phyloP scores from a whole-genome alignment of 2,888 invertebrate species.

The Smittia aterrima region DNA sequence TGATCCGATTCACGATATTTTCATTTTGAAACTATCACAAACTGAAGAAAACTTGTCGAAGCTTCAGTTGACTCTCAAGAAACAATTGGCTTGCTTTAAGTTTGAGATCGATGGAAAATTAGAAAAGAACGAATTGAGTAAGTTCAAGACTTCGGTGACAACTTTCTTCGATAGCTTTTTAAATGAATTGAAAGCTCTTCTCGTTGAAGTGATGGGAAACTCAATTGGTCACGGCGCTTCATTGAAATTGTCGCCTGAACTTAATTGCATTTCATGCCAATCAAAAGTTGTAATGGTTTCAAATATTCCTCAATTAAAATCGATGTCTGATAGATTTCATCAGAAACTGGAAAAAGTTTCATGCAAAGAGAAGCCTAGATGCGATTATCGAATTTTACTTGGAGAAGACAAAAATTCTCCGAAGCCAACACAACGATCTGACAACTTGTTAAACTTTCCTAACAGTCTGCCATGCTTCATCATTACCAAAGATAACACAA shows the following conservation, averaged over 20 bases:
- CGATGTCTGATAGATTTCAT: background rate
- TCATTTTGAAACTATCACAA: background rate
- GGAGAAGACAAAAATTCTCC: no score
- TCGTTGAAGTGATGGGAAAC: background rate
- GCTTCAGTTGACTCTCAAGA: background rate
- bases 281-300: background rate
- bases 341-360: background rate
- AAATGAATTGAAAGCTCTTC: background rate
- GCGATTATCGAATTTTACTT: no score
- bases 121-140: background rate
- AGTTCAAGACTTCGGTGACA: background rate
- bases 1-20: background rate
- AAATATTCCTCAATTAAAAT: background rate
- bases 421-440: background rate
- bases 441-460: background rate
- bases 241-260: background rate
- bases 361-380: background rate
- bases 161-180: background rate
- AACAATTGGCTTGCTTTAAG: background rate
- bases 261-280: slow-evolving; percentile 3
- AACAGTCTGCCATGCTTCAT: background rate
- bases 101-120: slow-evolving; percentile 10
- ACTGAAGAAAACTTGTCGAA: background rate
- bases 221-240: background rate
- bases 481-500: background rate